These are phyloP conservation scores for Gadopsis bispinosus DNA, from an alignment of 2,797 vertebrate species.

Conservation along the genomic window DNA sequence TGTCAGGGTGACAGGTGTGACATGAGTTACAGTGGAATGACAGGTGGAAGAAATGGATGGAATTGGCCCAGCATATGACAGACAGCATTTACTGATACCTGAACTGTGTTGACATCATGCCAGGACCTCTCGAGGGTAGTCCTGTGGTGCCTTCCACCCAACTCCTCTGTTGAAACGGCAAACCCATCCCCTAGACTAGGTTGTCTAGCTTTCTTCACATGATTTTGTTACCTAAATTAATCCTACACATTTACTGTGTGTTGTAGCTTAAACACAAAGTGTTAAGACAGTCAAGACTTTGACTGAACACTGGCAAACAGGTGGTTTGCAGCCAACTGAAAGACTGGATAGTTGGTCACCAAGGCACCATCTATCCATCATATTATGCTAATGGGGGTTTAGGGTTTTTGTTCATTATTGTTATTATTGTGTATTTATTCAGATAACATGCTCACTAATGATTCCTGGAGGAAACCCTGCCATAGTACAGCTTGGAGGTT, in stretches of 20 bases:
- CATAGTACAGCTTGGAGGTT: no score
- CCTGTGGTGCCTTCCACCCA: constrained; percentile 25
- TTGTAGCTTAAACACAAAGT: constrained; percentile 1
- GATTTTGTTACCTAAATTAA: background rate
- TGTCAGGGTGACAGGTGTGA: constrained; percentile 23
- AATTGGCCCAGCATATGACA: constrained; percentile 17
- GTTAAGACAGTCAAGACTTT: background rate
- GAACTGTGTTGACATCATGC: constrained; percentile 28
- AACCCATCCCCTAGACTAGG: background rate
- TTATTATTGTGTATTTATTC: background rate
- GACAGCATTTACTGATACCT: constrained; percentile 12
- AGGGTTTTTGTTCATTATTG: background rate
- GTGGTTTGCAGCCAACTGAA: background rate
- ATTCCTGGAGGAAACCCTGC: background rate
- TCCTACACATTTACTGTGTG: background rate
- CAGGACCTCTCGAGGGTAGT: background rate
- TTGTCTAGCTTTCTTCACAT: background rate
- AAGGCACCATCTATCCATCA: background rate
- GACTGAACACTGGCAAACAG: background rate
- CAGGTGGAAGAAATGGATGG: constrained; percentile 20
- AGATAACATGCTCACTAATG: background rate
- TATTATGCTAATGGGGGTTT: background rate
- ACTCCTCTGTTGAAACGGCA: constrained; percentile 12
- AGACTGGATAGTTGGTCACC: background rate
- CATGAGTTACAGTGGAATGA: background rate